Evolutionary conservation across 2,888 invertebrate species (phyloP), one percentile per base, ranked within the genome.

Genomic region (Tetranychus truncatus): DNA sequence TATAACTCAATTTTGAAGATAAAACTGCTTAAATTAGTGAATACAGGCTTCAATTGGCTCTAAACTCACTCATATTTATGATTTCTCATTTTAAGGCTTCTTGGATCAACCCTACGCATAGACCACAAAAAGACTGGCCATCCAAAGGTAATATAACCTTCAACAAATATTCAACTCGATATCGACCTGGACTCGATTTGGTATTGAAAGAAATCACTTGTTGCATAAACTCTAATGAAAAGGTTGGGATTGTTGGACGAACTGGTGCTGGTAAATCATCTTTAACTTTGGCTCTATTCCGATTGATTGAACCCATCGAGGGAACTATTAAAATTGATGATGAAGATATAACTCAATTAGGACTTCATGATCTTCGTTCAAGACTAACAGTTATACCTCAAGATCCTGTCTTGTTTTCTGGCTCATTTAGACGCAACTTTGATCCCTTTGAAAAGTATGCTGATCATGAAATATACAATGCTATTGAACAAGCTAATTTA

Each of bases 371-470:
- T 55, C 80, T 85, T 7, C 78, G 85, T 20, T 80, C 80, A 69
- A 81, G 80, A 69, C 81, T 85, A 76, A 82, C 84, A 46, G 84
- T 85, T 76, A 85, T 85, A 76, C 85, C 85, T 2, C 84, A 85
- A 81, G 77, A 92, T 80, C 92, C 92, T 0, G 88, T 92, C 44
- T 82, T 93, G 21, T 92, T 94, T 83, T 89, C 91, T 0, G 93
- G 92, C 1, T 21, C 15, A 21, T 71, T 95, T 85, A 86, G 94
- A 2, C 88, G 89, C 81, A 95, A 94, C 84, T 85, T 95, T 76
- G 93, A 94, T 84, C 94, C 93, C 1, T 92, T 93, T 82, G 87
- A 89, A 78, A 88, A 89, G 80, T 90, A 89, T 81, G 85, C 87
- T 0, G 93, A 94, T 80, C 86, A 86, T n/a, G 86, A 88, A 76